A percentile compares a stretch with the other conserved stretches of the same genome.
Evolutionary conservation across 2,113 vertebrate species (phyloP).

Genomic region (Amblyopsis rosae): DNA sequence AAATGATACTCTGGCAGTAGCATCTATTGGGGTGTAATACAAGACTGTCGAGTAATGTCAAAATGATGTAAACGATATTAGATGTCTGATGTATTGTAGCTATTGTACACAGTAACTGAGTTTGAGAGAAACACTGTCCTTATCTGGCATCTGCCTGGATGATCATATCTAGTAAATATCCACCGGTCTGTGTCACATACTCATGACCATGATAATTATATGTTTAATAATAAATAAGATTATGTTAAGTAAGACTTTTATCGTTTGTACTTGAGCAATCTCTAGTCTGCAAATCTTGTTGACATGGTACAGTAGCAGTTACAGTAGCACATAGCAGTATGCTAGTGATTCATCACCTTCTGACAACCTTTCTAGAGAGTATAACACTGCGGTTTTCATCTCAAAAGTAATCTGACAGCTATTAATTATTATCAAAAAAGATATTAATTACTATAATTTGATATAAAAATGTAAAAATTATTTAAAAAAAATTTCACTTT

Average conservation of each 20-base stretch:
- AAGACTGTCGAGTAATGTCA: slow-evolving; percentile 25
- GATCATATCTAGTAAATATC: too few species aligned
- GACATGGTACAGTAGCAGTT: slow-evolving; percentile 49
- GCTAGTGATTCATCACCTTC: slow-evolving; percentile 57
- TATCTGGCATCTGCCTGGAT: not conserved
- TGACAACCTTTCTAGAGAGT: slow-evolving; percentile 51
- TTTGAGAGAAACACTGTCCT: too few species aligned
- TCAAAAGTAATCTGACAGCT: too few species aligned
- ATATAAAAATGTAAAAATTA: too few species aligned
- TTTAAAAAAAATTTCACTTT: too few species aligned
- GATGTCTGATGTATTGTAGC: not conserved
- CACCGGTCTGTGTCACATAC: too few species aligned
- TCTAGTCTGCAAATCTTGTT: slow-evolving; percentile 54
- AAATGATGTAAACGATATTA: slow-evolving; percentile 18
- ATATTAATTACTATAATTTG: too few species aligned
- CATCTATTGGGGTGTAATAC: slow-evolving; percentile 33
- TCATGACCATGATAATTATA: too few species aligned
- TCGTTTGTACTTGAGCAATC: not conserved
- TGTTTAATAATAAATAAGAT: slow-evolving; percentile 16
- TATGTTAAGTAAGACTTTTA: slow-evolving; percentile 27
- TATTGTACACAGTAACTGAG: slow-evolving; percentile 5
- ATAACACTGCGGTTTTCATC: too few species aligned
- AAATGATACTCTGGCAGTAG: slow-evolving; percentile 43
- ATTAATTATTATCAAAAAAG: too few species aligned
- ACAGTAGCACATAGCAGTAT: slow-evolving; percentile 16